These are phyloP conservation scores for Toxostoma redivivum DNA, from an alignment of 2,113 vertebrate species.

Conservation along the genomic window DNA sequence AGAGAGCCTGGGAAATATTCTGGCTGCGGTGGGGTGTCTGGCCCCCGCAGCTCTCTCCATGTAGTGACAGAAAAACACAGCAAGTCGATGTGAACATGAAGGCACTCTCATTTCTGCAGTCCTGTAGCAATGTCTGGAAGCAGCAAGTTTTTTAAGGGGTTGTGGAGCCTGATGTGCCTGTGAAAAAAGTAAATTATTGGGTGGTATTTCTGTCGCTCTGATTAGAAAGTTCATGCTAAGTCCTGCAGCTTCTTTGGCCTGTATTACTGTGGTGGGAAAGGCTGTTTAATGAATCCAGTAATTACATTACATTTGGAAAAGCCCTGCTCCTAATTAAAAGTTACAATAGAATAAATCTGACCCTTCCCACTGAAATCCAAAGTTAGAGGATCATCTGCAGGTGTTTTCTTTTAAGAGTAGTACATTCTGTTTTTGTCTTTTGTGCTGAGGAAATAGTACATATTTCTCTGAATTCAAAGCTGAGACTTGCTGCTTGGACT, in stretches of 20 bases:
- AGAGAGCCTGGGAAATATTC: neutral
- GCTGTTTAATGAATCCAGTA: neutral
- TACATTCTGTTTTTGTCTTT: fast-evolving
- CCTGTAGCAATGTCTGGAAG: neutral
- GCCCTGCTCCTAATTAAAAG: neutral
- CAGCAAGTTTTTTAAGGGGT: neutral
- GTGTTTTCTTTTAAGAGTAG: neutral
- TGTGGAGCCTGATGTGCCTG: neutral
- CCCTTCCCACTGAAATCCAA: neutral
- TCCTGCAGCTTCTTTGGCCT: neutral
- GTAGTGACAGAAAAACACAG: neutral
- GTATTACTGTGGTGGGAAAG: neutral
- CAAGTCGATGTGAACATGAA: fast-evolving
- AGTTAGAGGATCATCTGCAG: neutral
- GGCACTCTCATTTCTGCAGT: neutral
- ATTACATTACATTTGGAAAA: neutral
- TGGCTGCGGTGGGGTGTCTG: neutral
- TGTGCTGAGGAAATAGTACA: neutral
- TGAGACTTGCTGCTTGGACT: neutral
- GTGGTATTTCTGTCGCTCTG: neutral
- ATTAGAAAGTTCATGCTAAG: neutral
- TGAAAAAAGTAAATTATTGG: neutral
- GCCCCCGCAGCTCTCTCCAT: fast-evolving
- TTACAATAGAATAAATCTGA: neutral
- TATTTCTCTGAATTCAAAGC: neutral